Evolutionary conservation across 2,797 vertebrate species (phyloP).

Genomic region (Melanotaenia boesemani): DNA sequence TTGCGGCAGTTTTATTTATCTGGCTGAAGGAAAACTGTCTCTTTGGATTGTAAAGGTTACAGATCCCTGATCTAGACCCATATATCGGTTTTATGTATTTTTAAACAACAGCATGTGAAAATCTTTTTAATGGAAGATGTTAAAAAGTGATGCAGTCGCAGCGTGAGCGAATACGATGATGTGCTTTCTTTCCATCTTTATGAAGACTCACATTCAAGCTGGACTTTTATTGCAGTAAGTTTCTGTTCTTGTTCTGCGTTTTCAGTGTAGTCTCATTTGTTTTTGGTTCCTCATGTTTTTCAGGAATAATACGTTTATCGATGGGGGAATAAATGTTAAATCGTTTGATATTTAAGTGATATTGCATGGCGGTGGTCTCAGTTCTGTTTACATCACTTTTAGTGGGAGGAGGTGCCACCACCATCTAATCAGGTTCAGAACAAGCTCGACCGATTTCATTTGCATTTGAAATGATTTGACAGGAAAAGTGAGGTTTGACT

Average conservation of each 20-base stretch:
- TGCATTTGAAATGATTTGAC: not conserved
- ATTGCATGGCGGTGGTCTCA: not conserved
- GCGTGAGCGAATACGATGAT: no score
- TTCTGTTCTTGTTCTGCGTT: not conserved
- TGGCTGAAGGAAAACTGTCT: no score
- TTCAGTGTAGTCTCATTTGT: not conserved
- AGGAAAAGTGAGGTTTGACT: not conserved
- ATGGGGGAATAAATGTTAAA: not conserved
- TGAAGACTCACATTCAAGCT: not conserved
- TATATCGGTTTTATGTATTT: no score
- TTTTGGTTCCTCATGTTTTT: not conserved
- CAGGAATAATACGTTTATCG: not conserved
- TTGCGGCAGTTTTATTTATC: no score
- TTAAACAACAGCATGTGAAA: no score
- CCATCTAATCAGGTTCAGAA: not conserved
- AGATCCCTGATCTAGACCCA: no score
- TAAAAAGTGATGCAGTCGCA: no score
- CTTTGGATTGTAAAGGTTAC: no score
- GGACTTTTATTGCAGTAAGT: not conserved
- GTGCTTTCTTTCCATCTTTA: no score
- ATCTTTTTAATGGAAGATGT: no score
- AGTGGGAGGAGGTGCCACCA: not conserved
- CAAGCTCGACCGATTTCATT: not conserved
- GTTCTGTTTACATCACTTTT: not conserved
- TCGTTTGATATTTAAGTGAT: not conserved